Conservation (phyloP, 2,888 invertebrate species). For the Lepidocyrtinus sp. region DNA sequence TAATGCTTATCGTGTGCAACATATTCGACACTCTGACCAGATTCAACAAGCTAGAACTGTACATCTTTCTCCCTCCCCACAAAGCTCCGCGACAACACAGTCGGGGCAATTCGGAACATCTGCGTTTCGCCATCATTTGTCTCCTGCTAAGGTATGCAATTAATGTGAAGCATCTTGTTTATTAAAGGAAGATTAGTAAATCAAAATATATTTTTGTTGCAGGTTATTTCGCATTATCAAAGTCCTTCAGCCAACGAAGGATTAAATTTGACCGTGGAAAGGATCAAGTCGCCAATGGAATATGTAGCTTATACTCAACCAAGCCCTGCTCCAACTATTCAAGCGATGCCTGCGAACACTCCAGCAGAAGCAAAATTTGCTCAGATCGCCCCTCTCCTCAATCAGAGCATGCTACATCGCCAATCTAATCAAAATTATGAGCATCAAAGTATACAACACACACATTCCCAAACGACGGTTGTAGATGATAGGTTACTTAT, state of each 20-base stretch:
- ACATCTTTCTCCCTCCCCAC: conserved; percentile 42
- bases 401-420: conserved; percentile 60
- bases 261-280: conserved; percentile 67
- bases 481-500: conserved; percentile 58
- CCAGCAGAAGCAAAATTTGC: conserved; percentile 68
- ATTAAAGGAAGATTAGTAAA: neutral
- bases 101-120: conserved; percentile 38
- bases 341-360: conserved; percentile 49
- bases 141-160: conserved; percentile 61
- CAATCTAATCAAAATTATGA: conserved; percentile 33
- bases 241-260: conserved; percentile 64
- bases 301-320: conserved; percentile 51
- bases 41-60: conserved; percentile 37
- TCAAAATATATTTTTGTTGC: neutral
- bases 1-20: conserved; percentile 54
- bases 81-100: conserved; percentile 38
- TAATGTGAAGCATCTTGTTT: neutral
- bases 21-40: conserved; percentile 53
- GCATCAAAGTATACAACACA: conserved; percentile 12
- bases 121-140: conserved; percentile 62
- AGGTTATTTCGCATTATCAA: conserved; percentile 44
- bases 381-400: conserved; percentile 68
- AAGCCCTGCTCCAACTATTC: conserved; percentile 19
- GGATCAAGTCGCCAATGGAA: conserved; percentile 66
- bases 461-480: conserved; percentile 48